Base-by-base conservation (phyloP, 1,140 invertebrate species). In the Habropoda laboriosa region DNA sequence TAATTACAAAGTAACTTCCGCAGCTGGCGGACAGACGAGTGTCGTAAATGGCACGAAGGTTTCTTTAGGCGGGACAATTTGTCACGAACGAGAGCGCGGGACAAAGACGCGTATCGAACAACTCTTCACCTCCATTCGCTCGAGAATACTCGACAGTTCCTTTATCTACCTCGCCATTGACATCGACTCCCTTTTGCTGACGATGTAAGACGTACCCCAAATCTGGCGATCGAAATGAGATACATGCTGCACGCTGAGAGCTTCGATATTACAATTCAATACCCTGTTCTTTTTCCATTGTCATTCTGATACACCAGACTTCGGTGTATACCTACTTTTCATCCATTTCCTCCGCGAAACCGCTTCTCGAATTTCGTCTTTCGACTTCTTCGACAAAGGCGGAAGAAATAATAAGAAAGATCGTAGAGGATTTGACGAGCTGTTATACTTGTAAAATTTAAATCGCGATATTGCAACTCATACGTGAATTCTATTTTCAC, bases 31-130 rank as follows among this genome's bases (percentile, higher is more conserved):
- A 58, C 38, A 55, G 61, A 53, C 32, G 27, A 13, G 32, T 61
- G 66, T 27, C 53, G 74, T 77, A 79, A 83, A 76, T 85, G 76
- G 68, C 68, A 80, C 81, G 67, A 47, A 81, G 80, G 60, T 66
- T 73, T 81, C 51, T 71, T 82, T 58, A 49, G 47, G 45, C 51
- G 71, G 76, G 76, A 86, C 83, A 78, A 87, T 88, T 88, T 88
- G 86, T 88, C 84, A 80, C 64, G 75, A 83, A 68, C 67, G 79
- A 87, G 71, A 57, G 18, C 63, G 27, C 64, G 51, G 67, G 66
- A 86, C 85, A 86, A 82, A 80, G 80, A 86, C 79, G 82, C 81
- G 80, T 85, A 82, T 88, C 82, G 82, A 89, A 88, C 78, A 57
- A 82, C 81, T 79, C 82, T 83, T 86, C 83, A 66, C 79, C 82